Base-by-base conservation (phyloP, 2,888 invertebrate species). In the Campaea margaritaria region DNA sequence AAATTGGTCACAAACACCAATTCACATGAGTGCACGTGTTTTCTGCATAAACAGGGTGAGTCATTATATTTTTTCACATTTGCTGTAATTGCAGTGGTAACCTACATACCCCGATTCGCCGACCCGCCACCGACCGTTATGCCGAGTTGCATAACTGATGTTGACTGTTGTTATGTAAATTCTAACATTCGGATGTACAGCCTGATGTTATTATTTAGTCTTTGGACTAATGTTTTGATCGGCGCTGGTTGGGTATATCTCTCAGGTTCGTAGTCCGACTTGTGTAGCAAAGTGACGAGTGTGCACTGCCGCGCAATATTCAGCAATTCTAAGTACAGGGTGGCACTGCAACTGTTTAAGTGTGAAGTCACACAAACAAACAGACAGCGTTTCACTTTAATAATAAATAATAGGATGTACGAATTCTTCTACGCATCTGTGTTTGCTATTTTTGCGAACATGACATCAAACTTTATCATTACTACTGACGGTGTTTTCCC, bases 51-150 rank as follows among this genome's bases (percentile, higher is more conserved):
- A 34, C 39, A 50, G 9, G 31, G 43, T 58, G 47, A 52, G 43
- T 58, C 52, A 52, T 51, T 14, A 41, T 13, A 50, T 12, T 44
- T 45, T 36, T 44, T 52, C 52, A 52, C 45, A 52, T 48, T 58
- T 36, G 16, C 9, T 38, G 58, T 53, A 47, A 58, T 44, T 41
- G 7, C 15, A n/a, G 52, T 8, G 11, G 60, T 64, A 66, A 67
- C 68, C 68, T 44, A 68, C 59, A 67, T 68, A 63, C 61, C 63
- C 59, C 58, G 50, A 31, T 66, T 54, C 41, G 57, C 51, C 21
- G 42, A 10, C 42, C 3, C 21, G 21, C 49, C n/a, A 51, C 49
- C 15, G 41, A 15, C 42, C 53, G 51, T 56, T 53, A 60, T 55
- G 57, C 51, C 15, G 11, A 13, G 13, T 68, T 63, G 52, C 50